These are phyloP conservation scores for Glomeris marginata DNA, from an alignment of 2,888 invertebrate genomes.

Conservation along the genomic window DNA sequence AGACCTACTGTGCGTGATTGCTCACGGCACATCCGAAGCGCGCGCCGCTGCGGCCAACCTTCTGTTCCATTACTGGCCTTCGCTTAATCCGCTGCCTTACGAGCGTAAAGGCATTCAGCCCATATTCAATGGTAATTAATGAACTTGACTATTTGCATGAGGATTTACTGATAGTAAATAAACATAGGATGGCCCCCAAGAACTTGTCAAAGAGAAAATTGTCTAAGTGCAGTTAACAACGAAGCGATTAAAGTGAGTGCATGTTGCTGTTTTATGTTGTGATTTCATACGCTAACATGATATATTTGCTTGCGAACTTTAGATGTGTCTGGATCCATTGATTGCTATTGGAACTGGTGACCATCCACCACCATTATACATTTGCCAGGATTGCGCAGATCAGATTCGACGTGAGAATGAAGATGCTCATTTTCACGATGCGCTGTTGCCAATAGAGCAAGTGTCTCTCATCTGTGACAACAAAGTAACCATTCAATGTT, in stretches of 20 bases:
- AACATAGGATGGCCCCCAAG: constrained; percentile 35
- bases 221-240: constrained; percentile 42
- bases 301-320: constrained; percentile 24
- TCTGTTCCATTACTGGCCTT: constrained; percentile 98
- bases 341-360: constrained; percentile 47
- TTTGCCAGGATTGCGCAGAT: constrained; percentile 85
- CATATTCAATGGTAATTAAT: not conserved
- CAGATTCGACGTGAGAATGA: constrained; percentile 30
- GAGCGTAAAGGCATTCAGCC: constrained; percentile 71
- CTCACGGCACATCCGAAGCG: constrained; percentile 88
- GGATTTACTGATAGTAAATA: no score
- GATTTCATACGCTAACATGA: not conserved
- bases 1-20: constrained; percentile 87
- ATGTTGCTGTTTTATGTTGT: not conserved
- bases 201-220: constrained; percentile 77
- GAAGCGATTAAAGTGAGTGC: constrained; percentile 33
- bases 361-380: constrained; percentile 79
- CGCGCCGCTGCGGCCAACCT: constrained; percentile 91
- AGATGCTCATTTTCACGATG: constrained; percentile 27
- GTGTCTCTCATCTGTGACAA: constrained; percentile 92
- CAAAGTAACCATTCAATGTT: constrained; percentile 43
- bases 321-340: constrained; percentile 88
- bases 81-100: constrained; percentile 83
- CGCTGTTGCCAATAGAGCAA: constrained; percentile 74
- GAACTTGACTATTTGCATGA: not conserved